Evolutionary conservation across 2,797 vertebrate species (phyloP).

Genomic region (Pampus argenteus): DNA sequence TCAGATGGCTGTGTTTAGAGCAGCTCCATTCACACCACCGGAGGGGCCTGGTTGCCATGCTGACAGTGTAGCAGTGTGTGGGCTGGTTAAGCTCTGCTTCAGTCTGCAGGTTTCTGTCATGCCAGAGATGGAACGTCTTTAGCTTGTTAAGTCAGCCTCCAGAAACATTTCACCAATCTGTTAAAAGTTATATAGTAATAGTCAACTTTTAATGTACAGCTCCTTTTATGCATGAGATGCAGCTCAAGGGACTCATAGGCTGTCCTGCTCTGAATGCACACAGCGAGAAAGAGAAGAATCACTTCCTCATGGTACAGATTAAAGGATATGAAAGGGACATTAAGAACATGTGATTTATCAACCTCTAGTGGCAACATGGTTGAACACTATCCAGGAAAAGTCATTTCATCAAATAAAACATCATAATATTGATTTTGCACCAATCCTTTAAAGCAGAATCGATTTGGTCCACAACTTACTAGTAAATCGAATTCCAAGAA

Average conservation of each 20-base stretch:
- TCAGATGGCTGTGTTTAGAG: constrained; percentile 3
- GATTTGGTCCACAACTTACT: no score
- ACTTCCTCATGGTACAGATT: not conserved
- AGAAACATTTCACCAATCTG: not conserved
- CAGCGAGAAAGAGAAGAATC: not conserved
- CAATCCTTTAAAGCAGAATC: not conserved
- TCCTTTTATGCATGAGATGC: not conserved
- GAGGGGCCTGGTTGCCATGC: not conserved
- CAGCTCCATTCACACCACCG: not conserved
- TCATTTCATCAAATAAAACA: not conserved
- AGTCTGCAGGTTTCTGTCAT: not conserved
- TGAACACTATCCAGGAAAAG: not conserved
- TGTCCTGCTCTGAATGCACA: not conserved
- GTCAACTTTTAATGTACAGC: not conserved
- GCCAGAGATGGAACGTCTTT: not conserved
- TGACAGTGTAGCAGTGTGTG: constrained; percentile 1
- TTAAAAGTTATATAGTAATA: not conserved
- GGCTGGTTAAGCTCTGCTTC: not conserved
- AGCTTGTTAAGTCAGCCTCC: not conserved
- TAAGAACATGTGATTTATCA: not conserved
- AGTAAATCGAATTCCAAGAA: no score
- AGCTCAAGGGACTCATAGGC: not conserved
- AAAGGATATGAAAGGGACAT: not conserved
- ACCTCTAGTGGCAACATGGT: not conserved
- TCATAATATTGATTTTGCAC: not conserved